Evolutionary conservation across 2,888 invertebrate genomes (phyloP).

Genomic region (Drosophila nr. fundita): DNA sequence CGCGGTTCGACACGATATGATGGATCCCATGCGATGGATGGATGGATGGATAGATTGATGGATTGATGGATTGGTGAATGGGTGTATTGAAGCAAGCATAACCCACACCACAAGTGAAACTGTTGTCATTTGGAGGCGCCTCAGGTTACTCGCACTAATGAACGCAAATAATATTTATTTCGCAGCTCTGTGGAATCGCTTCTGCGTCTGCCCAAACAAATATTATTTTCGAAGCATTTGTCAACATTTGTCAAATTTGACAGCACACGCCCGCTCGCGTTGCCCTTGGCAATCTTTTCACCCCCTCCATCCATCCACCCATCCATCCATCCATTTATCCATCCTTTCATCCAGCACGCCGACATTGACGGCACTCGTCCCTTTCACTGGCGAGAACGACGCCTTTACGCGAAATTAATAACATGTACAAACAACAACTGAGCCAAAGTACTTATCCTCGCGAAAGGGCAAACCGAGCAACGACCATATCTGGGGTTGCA

Average conservation of each 20-base stretch:
- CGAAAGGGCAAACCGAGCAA: slow-evolving; percentile 33
- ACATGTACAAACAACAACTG: slow-evolving; percentile 73
- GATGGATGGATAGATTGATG: slow-evolving; percentile 25
- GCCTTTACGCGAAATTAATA: slow-evolving; percentile 79
- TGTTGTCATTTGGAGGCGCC: slow-evolving; percentile 43
- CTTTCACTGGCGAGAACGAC: slow-evolving; percentile 22
- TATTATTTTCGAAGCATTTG: slow-evolving; percentile 78
- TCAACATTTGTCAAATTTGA: slow-evolving; percentile 84
- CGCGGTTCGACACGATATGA: slow-evolving; percentile 38
- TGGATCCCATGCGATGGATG: slow-evolving; percentile 28
- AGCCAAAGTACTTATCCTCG: slow-evolving; percentile 61
- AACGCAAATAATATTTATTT: slow-evolving; percentile 79
- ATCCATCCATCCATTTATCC: slow-evolving; percentile 27
- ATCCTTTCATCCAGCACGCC: slow-evolving; percentile 43
- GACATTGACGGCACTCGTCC: slow-evolving; percentile 58
- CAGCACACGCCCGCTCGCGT: slow-evolving; percentile 66
- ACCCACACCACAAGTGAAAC: slow-evolving; percentile 37
- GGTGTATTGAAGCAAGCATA: slow-evolving; percentile 12
- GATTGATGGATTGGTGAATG: slow-evolving; percentile 9
- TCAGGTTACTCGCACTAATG: slow-evolving; percentile 75
- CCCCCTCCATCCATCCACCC: slow-evolving; percentile 12
- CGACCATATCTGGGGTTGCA: slow-evolving; percentile 8
- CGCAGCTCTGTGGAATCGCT: slow-evolving; percentile 19
- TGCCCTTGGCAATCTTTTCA: slow-evolving; percentile 55
- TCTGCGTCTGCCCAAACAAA: slow-evolving; percentile 48